phyloP scores from a whole-genome alignment of 2,113 vertebrate species.

The Gallinago undulata region DNA sequence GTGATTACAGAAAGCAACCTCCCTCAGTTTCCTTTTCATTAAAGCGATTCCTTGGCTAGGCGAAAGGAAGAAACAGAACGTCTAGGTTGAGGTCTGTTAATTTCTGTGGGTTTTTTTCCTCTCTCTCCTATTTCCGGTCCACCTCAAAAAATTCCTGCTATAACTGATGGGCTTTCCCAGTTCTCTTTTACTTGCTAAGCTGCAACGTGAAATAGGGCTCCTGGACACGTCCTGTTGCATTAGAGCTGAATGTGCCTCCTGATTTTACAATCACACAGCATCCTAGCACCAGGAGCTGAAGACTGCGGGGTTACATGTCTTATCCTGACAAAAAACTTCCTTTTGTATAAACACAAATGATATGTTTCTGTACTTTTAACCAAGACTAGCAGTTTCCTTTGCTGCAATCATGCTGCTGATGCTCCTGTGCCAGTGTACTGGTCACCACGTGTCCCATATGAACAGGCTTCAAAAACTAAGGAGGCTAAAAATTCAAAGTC shows the following conservation, averaged over 20 bases:
- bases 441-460: accelerated
- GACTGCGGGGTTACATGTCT: background rate
- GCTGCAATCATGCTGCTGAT: background rate
- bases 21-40: background rate
- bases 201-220: background rate
- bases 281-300: background rate
- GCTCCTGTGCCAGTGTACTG: background rate
- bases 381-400: background rate
- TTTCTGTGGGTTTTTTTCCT: background rate
- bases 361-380: background rate
- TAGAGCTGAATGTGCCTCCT: background rate
- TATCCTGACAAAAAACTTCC: background rate
- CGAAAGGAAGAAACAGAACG: background rate
- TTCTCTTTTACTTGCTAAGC: background rate
- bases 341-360: background rate
- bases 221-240: accelerated
- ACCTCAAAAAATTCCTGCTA: background rate
- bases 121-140: background rate
- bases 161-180: background rate
- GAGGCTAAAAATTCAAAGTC: background rate
- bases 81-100: background rate
- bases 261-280: background rate
- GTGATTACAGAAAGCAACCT: background rate
- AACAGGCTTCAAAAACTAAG: background rate
- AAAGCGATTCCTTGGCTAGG: background rate